Evolutionary conservation across 2,113 vertebrate genomes (phyloP), one percentile per base, ranked within the genome.

Genomic region (Percopsis transmontana): DNA sequence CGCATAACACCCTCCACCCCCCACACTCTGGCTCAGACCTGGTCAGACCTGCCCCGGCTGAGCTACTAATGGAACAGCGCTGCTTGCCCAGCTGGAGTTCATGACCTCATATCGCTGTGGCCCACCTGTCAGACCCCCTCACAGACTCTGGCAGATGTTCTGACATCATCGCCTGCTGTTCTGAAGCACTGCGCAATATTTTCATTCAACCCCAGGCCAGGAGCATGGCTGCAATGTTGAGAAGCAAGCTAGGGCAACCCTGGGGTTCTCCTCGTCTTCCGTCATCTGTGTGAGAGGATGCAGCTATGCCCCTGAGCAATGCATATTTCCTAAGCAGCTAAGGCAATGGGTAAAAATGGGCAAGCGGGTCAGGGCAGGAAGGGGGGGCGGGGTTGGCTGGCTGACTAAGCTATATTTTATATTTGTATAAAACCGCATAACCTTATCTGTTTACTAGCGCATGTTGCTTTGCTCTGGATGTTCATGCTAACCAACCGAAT

Each of bases 111-210:
- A 80, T 76, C 57, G n/a, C 75, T 62, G 71, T 67, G 74, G 73
- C 83, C 84, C 87, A 89, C 86, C 88, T 89, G 88, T 89, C 83
- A 85, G 76, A 85, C 70, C 72, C 63, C 75, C 81, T 87, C 86
- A 82, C 52, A 58, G 70, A 81, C 86, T 88, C 73, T 55, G 84
- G 68, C 86, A 88, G 86, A 90, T 83, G 85, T 84, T 83, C 77
- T 89, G 86, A 90, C 84, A 80, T 87, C 85, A 85, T 67, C 85
- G 60, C 16, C 58, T 77, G 75, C 71, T 66, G 59, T 50, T 59
- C 62, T 68, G 72, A 33, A 7, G 27, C 8, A 4, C 27, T 63
- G 62, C 67, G 58, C 73, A 68, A 45, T 76, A 72, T 76, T 81
- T 86, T 80, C 52, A 73, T 65, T 77, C 59, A 72, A 57, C 62